These are phyloP conservation scores for Scylla paramamosain DNA, from an alignment of 1,140 invertebrate species.

Conservation along the genomic window DNA sequence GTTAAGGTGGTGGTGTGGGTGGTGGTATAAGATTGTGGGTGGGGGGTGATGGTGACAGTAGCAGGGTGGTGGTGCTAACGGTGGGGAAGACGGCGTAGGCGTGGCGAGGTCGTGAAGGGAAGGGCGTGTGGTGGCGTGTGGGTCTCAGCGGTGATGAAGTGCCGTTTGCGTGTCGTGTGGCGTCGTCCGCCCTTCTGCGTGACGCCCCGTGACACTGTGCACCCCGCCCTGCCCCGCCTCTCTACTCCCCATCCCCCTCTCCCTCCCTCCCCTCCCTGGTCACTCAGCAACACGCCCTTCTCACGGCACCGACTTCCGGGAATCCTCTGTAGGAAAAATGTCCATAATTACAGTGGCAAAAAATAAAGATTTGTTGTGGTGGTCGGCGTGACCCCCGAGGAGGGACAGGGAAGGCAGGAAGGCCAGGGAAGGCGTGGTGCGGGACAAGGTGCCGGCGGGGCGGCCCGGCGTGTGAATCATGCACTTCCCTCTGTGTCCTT, in stretches of 20 bases:
- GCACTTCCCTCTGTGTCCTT: not conserved
- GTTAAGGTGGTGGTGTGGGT: not conserved
- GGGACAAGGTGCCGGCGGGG: not conserved
- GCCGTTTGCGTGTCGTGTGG: not conserved
- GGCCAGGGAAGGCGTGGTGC: not conserved
- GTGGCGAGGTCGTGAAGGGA: not conserved
- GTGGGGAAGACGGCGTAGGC: not conserved
- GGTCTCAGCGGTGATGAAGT: not conserved
- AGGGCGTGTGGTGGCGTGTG: not conserved
- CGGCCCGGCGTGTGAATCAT: not conserved
- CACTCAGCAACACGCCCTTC: not conserved
- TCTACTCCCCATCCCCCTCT: not conserved
- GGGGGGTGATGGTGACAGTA: too few species aligned
- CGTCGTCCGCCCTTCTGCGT: not conserved
- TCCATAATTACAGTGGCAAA: slow-evolving; percentile 1
- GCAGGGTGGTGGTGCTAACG: not conserved
- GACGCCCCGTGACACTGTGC: not conserved
- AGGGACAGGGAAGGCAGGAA: too few species aligned
- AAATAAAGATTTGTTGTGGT: not conserved
- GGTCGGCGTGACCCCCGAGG: not conserved
- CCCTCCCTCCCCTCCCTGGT: not conserved
- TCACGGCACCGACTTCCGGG: not conserved
- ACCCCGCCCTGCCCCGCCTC: not conserved
- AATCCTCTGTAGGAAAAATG: not conserved
- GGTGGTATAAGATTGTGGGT: not conserved